Evolutionary conservation across 2,113 vertebrate genomes (phyloP), one percentile per base, ranked within the genome.

Genomic region (Choloepus hoffmanni): DNA sequence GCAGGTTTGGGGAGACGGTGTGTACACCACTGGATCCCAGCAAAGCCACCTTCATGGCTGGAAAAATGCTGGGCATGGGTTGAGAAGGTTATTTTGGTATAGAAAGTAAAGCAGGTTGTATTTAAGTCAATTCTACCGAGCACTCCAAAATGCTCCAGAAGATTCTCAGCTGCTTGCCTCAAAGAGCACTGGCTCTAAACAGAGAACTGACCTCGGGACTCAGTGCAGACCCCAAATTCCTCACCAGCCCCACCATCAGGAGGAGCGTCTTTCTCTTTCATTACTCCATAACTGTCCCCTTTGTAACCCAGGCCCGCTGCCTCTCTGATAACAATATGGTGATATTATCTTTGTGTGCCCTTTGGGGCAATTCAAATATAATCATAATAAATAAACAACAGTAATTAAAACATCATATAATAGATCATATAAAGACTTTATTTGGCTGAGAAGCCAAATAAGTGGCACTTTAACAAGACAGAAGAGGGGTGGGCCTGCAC

Each of bases 351-450:
- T 76, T 36, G 24, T 36, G 24, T 63, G 65, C 63, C 84, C 83
- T 88, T 93, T 87, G 60, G 33, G 53, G 65, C 74, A 89, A 87
- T 78, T 91, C 65, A 85, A 86, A 95, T 70, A 24, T 83, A 94
- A 79, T 89, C 76, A 85, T 90, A 73, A 93, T 92, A 97, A 97
- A 91, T 84, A 97, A 94, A 93, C 74, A 72, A 86, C 62, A 73
- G 43, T 90, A 92, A 92, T 96, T 93, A 96, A 95, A 91, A 58
- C 55, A 85, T n/a, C 72, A 33, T 65, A 36, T 82, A 93, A 95
- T 55, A 94, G 94, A 91, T 96, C 26, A 53, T 62, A 95, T 86
- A 94, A 96, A 97, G 74, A 24, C 83, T 86, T 87, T 70, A 84
- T 68, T n/a, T 48, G 87, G 18, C 89, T 92, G 33, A 84, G 95